Conservation (phyloP, 1,140 invertebrate genomes). For the Nebria ingens region DNA sequence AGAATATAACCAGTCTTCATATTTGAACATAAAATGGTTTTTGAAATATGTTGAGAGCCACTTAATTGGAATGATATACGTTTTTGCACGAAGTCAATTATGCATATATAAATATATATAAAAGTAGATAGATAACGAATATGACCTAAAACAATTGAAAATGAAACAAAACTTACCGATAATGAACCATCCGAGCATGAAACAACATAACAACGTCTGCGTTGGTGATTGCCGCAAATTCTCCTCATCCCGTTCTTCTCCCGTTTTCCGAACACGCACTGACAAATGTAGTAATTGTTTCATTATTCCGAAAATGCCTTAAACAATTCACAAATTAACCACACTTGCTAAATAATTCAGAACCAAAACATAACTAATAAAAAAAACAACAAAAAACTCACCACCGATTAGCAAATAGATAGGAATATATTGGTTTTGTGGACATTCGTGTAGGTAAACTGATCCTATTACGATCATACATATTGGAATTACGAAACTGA, state of each 20-base stretch:
- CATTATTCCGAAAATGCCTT: conserved; percentile 47
- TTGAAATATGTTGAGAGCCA: too few relatives aligned
- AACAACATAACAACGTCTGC: conserved; percentile 51
- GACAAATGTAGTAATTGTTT: conserved; percentile 51
- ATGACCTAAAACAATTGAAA: conserved; percentile 1
- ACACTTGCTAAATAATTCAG: background rate
- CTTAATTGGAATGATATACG: too few relatives aligned
- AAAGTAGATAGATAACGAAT: too few relatives aligned
- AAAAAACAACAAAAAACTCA: conserved; percentile 21
- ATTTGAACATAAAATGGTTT: too few relatives aligned
- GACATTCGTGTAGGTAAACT: conserved; percentile 53
- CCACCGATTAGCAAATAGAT: conserved; percentile 59
- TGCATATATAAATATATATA: too few relatives aligned
- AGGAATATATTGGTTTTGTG: conserved; percentile 55
- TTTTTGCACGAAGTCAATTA: too few relatives aligned
- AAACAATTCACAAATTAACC: conserved; percentile 23
- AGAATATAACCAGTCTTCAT: too few relatives aligned
- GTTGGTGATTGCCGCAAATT: conserved; percentile 43
- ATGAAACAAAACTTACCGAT: conserved; percentile 37
- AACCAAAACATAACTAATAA: background rate
- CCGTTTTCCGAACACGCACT: conserved; percentile 38
- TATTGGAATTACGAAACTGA: conserved; percentile 51
- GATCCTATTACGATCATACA: conserved; percentile 56
- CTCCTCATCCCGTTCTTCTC: conserved; percentile 43
- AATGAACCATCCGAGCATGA: conserved; percentile 56